Base-by-base conservation (phyloP, 64 coral and sea anemone genomes). In the Porites lutea region DNA sequence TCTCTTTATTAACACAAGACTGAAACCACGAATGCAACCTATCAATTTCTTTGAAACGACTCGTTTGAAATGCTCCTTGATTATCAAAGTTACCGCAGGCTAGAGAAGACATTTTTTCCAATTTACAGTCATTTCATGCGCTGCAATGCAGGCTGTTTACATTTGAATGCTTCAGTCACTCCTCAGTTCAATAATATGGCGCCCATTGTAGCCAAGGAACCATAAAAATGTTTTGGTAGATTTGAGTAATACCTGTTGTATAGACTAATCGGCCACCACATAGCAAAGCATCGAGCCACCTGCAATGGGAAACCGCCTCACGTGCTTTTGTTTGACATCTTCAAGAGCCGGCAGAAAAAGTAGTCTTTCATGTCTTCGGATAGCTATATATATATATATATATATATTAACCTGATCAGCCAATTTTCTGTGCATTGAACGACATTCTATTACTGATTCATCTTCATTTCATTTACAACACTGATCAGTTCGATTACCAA, bases 231-330 rank as follows among this genome's bases (percentile, higher is more conserved):
- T 46, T 69, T 13, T 37, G 27, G 62, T 52, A 84, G 47, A 4
- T 52, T 84, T 84, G 62, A 84, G 64, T 84, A 67, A 68, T 84
- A 84, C 81, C 81, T 84, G 81, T 23, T 84, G 62, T 84, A 48
- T 4, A 67, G 7, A 69, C 52, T 80, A 57, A 48, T 52, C 63
- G 47, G 59, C 57, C 79, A 64, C 58, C 81, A 49, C 50, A 45
- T 51, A 65, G 47, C 63, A 11, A 84, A 69, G 45, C 79, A 46
- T 83, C 4, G 6, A 84, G 23, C 62, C 63, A 84, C 81, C 81
- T 68, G 81, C 59, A 10, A 4, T 68, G 63, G 18, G 1, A 84
- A 84, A 84, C 45, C 46, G 16, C 45, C 20, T 84, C 81, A 69
- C 63, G 63, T 84, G 81, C 63, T 84, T 84, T 68, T 5, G 15